These are phyloP conservation scores for Cebidichthys violaceus DNA, from an alignment of 2,113 vertebrate species.

Conservation along the genomic window DNA sequence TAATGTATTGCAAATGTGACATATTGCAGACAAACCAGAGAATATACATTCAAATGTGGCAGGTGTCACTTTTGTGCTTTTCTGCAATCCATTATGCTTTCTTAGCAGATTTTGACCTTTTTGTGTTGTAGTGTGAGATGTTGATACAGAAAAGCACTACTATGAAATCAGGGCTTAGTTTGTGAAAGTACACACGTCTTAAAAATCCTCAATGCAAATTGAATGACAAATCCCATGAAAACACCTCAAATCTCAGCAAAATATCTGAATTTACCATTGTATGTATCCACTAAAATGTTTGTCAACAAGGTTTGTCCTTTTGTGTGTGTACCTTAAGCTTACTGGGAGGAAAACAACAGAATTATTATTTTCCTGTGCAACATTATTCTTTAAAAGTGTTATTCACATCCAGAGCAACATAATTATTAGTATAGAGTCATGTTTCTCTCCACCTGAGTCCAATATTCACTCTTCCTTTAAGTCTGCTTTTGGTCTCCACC, in stretches of 20 bases:
- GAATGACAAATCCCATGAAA: neutral
- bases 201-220: constrained; percentile 8
- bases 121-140: neutral
- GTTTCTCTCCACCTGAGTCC: neutral
- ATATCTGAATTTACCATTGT: neutral
- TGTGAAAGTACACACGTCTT: neutral
- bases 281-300: neutral
- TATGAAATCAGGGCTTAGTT: neutral
- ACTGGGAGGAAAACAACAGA: constrained; percentile 1
- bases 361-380: constrained; percentile 15
- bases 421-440: neutral
- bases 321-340: constrained; percentile 7
- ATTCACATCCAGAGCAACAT: neutral
- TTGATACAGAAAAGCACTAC: constrained; percentile 6
- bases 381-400: constrained; percentile 7
- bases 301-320: neutral
- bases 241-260: neutral
- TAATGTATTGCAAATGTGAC: constrained; percentile 64
- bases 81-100: constrained; percentile 58
- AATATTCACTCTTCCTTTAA: neutral
- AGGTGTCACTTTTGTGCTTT: constrained; percentile 60
- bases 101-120: constrained; percentile 44
- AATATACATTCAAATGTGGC: constrained; percentile 63
- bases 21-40: constrained; percentile 57
- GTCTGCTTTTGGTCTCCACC: neutral